phyloP scores from a whole-genome alignment of 1,140 invertebrate species.

The Dicyema japonicum region DNA sequence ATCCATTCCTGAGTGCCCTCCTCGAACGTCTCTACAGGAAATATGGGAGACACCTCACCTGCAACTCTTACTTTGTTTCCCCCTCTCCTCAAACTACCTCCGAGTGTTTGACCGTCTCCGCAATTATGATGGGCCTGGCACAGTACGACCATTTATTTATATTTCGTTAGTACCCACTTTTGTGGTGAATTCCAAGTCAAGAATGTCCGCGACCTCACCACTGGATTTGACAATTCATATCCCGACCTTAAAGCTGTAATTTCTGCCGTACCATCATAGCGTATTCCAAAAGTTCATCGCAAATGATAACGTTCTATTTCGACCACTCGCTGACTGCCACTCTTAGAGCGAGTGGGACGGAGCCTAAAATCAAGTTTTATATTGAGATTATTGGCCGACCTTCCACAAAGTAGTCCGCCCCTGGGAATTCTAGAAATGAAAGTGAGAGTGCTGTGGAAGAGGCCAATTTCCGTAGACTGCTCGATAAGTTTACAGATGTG shows the following conservation, averaged over 20 bases:
- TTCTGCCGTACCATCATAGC: conserved; percentile 2
- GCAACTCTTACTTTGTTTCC: background rate
- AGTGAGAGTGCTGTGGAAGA: too few relatives aligned
- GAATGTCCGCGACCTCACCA: conserved; percentile 48
- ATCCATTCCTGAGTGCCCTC: background rate
- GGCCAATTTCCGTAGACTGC: too few relatives aligned
- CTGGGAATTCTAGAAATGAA: too few relatives aligned
- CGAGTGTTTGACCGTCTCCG: too few relatives aligned
- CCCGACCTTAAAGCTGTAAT: conserved; percentile 32
- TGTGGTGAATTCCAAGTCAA: conserved; percentile 36
- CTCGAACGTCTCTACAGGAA: background rate
- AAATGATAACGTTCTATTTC: conserved; percentile 3
- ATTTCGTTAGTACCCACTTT: conserved; percentile 10
- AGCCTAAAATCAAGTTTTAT: conserved; percentile 91
- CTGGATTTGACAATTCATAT: conserved; percentile 43
- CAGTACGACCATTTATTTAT: conserved; percentile 1
- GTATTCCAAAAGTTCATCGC: too few relatives aligned
- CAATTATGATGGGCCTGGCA: too few relatives aligned
- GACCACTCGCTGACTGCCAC: conserved; percentile 29
- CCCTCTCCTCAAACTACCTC: background rate
- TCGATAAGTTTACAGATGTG: too few relatives aligned
- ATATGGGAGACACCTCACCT: background rate
- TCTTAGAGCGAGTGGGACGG: conserved; percentile 73
- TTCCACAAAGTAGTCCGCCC: background rate
- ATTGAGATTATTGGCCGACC: conserved; percentile 26